Base-by-base conservation (phyloP, 2,888 invertebrate species). In the Yponomeuta malinellus region DNA sequence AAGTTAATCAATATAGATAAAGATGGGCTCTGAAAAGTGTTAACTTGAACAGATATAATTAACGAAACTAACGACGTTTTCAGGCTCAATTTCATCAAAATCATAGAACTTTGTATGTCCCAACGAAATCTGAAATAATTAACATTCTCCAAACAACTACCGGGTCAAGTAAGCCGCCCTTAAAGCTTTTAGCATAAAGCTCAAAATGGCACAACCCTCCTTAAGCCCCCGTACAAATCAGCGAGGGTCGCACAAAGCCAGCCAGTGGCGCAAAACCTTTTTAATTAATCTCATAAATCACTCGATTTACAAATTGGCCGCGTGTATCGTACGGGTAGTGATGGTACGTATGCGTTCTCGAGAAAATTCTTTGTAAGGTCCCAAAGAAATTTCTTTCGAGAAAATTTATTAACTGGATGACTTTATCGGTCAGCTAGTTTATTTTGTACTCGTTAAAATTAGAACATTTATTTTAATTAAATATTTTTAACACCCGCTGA, bases 211-310 rank as follows among this genome's bases (percentile, higher is more conserved):
- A 12, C 52, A 59, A 59, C 52, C 52, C 52, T 59, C 52, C 52
- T 59, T 59, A 59, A 59, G 52, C 52, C 52, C 52, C 15, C 52
- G 52, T 59, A 59, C 52, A 59, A 59, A 59, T 59, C 52, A 59
- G 52, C 52, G 52, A 59, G 52, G 52, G 52, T 59, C 52, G 52
- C 52, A 12, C 52, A 59, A 59, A 59, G 52, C 52, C 52, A 15
- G 52, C 52, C 52, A 59, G 52, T 59, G 52, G 52, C 52, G 79
- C 79, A 81, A 79, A 84, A 83, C 84, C 81, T 82, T 85, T 86
- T 86, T 87, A 88, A 88, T 87, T 87, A 86, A 81, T 77, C 73
- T 78, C 77, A 80, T 84, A 82, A 83, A 86, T 87, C 86, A 87
- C 83, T 84, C 83, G 81, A 85, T 85, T 86, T 85, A 79, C 77